Evolutionary conservation across 1,140 invertebrate genomes (phyloP).

Genomic region (Drosophila triauraria): DNA sequence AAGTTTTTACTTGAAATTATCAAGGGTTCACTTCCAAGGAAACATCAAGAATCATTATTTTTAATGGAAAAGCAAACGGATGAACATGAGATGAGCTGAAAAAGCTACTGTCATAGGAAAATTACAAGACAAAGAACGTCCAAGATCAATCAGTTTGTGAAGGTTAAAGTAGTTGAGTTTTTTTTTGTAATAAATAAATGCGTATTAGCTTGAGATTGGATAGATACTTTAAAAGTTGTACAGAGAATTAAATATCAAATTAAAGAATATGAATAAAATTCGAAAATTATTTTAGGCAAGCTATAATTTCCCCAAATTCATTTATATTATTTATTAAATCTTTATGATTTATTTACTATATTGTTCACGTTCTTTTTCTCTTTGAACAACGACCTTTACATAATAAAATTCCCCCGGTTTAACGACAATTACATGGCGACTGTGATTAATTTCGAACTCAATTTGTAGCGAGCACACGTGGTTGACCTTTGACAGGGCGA

Average conservation of each 20-base stretch:
- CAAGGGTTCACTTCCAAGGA: slow-evolving; percentile 48
- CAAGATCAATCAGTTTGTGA: slow-evolving; percentile 30
- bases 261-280: background rate
- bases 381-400: slow-evolving; percentile 13
- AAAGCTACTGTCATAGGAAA: slow-evolving; percentile 9
- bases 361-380: background rate
- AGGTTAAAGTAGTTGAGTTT: slow-evolving; percentile 14
- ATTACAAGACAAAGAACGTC: slow-evolving; percentile 14
- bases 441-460: slow-evolving; percentile 14
- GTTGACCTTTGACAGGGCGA: slow-evolving; percentile 43
- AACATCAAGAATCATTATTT: slow-evolving; percentile 37
- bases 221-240: background rate
- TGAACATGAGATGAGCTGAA: background rate
- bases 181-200: slow-evolving; percentile 5
- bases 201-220: background rate
- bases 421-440: slow-evolving; percentile 23
- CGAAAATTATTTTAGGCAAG: too few relatives aligned
- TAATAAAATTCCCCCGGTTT: background rate
- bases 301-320: background rate
- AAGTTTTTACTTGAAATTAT: slow-evolving; percentile 28
- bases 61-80: slow-evolving; percentile 34
- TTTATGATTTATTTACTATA: background rate
- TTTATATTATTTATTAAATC: too few relatives aligned
- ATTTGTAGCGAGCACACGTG: slow-evolving; percentile 30
- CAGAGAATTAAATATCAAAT: background rate